Evolutionary conservation across 2,113 vertebrate genomes (phyloP), one percentile per base, ranked within the genome.

Genomic region (Taurulus bubalis): DNA sequence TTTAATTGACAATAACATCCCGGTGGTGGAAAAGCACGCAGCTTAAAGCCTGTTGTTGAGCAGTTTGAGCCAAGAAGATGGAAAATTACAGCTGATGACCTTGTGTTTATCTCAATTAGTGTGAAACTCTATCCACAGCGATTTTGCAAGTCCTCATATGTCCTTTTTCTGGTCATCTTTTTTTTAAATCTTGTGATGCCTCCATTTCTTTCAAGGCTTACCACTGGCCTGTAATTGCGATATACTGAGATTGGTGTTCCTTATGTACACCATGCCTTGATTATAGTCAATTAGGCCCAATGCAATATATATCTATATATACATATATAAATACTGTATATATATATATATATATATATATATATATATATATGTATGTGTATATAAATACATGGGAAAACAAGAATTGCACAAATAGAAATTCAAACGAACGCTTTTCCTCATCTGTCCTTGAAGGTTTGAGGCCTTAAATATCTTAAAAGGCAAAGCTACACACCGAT

Each of bases 1-100:
- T 84, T 89, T 81, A 74, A 79, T 75, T 85, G 60, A 75, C 70
- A 53, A 87, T 83, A 82, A 77, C 73, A 77, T 74, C 28, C 81
- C 55, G 65, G 34, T 59, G 72, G 79, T 63, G 40, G 77, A 55
- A 89, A 79, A 85, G 40, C 72, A 70, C 70, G 75, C 67, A 63
- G 62, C 7, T 58, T 53, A 59, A 65, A 66, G 26, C 32, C 40
- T 66, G 64, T 40, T 62, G 72, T 32, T 68, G 59, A 80, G 47
- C 56, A 69, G 11, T 60, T 64, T 49, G 73, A 2, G 30, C 51
- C 73, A 40, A 55, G 49, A 77, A 28, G 45, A 72, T 64, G 45
- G 45, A 72, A 64, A 40, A 78, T 83, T 71, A 72, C 62, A 73
- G 60, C 14, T 71, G 58, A 76, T 85, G 55, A 83, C 64, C 75